A percentile compares a stretch with the other conserved stretches of the same genome.
phyloP scores from a whole-genome alignment of 2,113 vertebrate genomes.

The Phasianus colchicus region DNA sequence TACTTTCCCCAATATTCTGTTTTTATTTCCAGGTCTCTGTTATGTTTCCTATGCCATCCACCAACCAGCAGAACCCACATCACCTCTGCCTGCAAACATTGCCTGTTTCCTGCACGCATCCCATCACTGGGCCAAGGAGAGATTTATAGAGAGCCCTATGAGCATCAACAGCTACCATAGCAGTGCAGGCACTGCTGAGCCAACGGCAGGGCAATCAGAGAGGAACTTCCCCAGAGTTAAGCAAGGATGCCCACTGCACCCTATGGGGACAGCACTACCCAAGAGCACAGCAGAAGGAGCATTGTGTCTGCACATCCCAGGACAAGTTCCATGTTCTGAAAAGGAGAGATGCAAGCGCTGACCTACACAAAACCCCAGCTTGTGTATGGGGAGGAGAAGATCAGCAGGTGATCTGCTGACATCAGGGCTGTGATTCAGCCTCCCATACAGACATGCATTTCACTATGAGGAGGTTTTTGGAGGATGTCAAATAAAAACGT shows the following conservation, averaged over 20 bases:
- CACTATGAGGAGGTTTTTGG: conserved; percentile 44
- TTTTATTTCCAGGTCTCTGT: background rate
- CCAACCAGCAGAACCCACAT: background rate
- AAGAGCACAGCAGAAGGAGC: background rate
- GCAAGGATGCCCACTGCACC: too few relatives aligned
- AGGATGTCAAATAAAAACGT: conserved; percentile 45
- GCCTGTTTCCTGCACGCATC: background rate
- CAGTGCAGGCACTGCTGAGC: background rate
- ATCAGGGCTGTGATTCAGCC: background rate
- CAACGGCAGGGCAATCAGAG: background rate
- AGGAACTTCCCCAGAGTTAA: background rate
- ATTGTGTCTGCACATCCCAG: rapidly evolving
- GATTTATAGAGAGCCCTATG: background rate
- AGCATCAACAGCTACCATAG: background rate
- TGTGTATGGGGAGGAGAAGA: background rate
- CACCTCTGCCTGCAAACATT: background rate
- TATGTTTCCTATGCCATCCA: background rate
- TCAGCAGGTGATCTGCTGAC: background rate
- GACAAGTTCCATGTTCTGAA: background rate
- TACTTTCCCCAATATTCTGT: background rate
- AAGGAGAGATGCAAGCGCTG: background rate
- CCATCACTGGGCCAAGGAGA: rapidly evolving
- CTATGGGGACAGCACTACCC: too few relatives aligned
- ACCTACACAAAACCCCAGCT: too few relatives aligned
- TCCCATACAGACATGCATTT: background rate